Evolutionary conservation across 2,888 invertebrate species (phyloP), one percentile per base, ranked within the genome.

Genomic region (Mystacides longicornis): DNA sequence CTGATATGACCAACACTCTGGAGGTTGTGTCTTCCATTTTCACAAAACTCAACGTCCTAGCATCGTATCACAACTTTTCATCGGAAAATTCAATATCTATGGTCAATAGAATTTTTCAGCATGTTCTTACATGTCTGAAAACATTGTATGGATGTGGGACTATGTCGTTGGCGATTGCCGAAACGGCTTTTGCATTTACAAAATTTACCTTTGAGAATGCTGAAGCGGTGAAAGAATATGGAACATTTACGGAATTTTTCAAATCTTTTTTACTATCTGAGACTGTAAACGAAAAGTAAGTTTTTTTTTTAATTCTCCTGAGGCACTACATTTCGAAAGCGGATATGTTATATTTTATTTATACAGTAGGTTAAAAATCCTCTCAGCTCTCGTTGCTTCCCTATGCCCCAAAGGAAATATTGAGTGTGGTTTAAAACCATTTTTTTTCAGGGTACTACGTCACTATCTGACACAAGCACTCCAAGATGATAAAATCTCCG

Each of bases 101-200:
- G 43, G 52, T 62, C 11, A 61, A 64, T 37, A 62, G 59, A 37
- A 47, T 67, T 16, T 66, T 64, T 57, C 56, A 54, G n/a, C 62
- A 67, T 23, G 54, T 66, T 42, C 54, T 61, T 19, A 58, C 61
- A 9, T 64, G 62, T 48, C 52, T 66, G 27, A 65, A 63, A 57
- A 52, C 49, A 1, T 33, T 59, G 2, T 60, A 52, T 33, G 52
- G 55, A 18, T 58, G 57, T 19, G 55, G 58, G 3, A 49, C 55
- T 9, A 49, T 62, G 49, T 61, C 60, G 22, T 52, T 62, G 37
- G 63, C 63, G 51, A 56, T 65, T 16, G 63, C 65, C 9, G 64
- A 66, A 49, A 55, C 65, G 16, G 63, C 64, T 16, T 64, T 64
- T 11, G 33, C 33, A 18, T 60, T 66, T 42, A 63, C 63, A 7